Evolutionary conservation across 2,113 vertebrate genomes (phyloP), one percentile per base, ranked within the genome.

Genomic region (Leucosticte australis): DNA sequence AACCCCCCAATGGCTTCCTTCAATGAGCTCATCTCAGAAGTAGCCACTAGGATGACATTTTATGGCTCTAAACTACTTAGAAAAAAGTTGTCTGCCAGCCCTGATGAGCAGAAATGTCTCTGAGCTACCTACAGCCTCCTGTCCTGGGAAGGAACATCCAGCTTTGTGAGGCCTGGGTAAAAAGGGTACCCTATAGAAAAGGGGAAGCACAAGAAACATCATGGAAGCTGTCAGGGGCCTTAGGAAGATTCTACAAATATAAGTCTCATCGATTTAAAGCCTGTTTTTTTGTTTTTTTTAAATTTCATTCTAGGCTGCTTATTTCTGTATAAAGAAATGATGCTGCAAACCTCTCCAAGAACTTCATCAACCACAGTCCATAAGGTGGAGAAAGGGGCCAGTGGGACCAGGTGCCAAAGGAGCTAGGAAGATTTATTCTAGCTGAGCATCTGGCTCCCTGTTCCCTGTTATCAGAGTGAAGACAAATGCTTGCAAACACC

Each of bases 401-500:
- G 17, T 22, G 80, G 80, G 87, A 92, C 50, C 90, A 77, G 59
- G 80, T 77, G 85, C 79, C 81, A 80, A 67, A 87, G 65, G 18
- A 87, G 22, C 13, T 7, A 24, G 67, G 55, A 84, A 82, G 84
- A 92, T 90, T 95, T 86, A 80, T 63, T 2, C 46, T 33, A 59
- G 33, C 62, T 0, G 12, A 94, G 91, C 81, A 87, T 59, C 90
- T 75, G 92, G 50, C 47, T 92, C 47, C 60, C 47, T 74, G 30
- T 17, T 87, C 81, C 22, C 67, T 77, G 42, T 39, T 86, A 71
- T 1, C 44, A 84, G 60, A 90, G 92, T 11, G 63, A 88, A 95
- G 64, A 92, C 60, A 93, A 94, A 93, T 19, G 65, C 79, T 46
- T 65, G 35, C 92, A 92, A 96, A 88, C 57, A 82, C 22, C 42